Percentiles rank a stretch among this genome's conserved stretches.
phyloP scores from a whole-genome alignment of 2,797 vertebrate genomes.

The Tapirus indicus region DNA sequence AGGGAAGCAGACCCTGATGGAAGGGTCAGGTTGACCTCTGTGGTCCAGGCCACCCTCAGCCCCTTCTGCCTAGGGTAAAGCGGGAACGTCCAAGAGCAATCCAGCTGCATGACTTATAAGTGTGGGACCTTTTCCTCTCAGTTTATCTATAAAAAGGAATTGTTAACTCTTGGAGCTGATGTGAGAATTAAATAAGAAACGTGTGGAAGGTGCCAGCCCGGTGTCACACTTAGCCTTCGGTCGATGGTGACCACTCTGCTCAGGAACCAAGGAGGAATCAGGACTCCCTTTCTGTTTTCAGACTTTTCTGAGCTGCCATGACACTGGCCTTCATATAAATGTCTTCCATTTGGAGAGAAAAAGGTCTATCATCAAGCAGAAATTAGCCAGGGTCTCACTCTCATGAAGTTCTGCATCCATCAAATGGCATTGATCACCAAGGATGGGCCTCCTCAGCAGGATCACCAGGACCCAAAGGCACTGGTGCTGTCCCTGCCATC shows the following conservation, averaged over 20 bases:
- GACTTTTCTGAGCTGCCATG: background rate
- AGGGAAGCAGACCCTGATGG: background rate
- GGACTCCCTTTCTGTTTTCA: background rate
- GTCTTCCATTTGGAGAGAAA: background rate
- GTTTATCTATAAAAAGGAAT: too few relatives aligned
- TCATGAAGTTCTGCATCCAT: background rate
- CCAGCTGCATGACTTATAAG: too few relatives aligned
- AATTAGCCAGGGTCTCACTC: accelerated
- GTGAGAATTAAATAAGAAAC: too few relatives aligned
- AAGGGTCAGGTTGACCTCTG: background rate
- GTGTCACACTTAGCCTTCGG: accelerated
- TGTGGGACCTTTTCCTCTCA: too few relatives aligned
- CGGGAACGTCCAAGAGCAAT: too few relatives aligned
- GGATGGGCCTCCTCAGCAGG: background rate
- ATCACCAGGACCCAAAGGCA: too few relatives aligned
- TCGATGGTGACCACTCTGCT: background rate
- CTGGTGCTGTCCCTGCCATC: background rate
- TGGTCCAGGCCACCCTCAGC: background rate
- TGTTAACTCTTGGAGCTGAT: too few relatives aligned
- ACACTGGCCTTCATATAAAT: background rate
- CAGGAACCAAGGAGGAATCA: background rate
- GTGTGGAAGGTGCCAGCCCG: background rate
- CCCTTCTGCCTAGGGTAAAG: too few relatives aligned
- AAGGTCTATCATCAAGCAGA: background rate
- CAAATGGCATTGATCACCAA: background rate